Evolutionary conservation across 2,797 vertebrate genomes (phyloP).

Genomic region (Peromyscus eremicus): DNA sequence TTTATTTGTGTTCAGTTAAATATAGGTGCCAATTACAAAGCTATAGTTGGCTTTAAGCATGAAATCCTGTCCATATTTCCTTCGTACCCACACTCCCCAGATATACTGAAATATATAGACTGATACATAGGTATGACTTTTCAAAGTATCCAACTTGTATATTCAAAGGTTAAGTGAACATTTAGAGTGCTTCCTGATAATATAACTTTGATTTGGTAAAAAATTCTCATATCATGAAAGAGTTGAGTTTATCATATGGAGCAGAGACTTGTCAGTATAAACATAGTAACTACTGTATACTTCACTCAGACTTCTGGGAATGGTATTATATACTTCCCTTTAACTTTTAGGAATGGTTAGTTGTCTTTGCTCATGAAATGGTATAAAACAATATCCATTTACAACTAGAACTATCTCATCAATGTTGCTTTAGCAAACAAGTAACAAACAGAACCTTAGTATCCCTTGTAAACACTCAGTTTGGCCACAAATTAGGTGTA

Average conservation of each 20-base stretch:
- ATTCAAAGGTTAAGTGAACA: slow-evolving; percentile 16
- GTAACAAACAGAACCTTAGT: background rate
- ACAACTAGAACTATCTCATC: background rate
- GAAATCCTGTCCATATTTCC: background rate
- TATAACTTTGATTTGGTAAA: slow-evolving; percentile 27
- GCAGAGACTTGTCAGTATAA: slow-evolving; percentile 17
- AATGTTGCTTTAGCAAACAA: background rate
- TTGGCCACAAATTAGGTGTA: background rate
- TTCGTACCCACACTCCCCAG: background rate
- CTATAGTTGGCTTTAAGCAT: background rate
- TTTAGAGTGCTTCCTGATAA: background rate
- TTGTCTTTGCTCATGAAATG: background rate
- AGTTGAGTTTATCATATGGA: background rate
- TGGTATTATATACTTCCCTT: background rate
- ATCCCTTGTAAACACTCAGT: slow-evolving; percentile 11
- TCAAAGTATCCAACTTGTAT: background rate
- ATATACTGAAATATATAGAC: background rate
- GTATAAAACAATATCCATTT: background rate
- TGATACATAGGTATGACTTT: background rate
- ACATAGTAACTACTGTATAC: background rate
- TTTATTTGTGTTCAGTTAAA: background rate
- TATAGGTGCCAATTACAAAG: slow-evolving; percentile 26
- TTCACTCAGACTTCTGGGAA: slow-evolving; percentile 3
- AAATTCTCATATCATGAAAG: background rate
- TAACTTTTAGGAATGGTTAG: background rate